Conservation (phyloP, 1,140 invertebrate species). For the Steinernema feltiae region DNA sequence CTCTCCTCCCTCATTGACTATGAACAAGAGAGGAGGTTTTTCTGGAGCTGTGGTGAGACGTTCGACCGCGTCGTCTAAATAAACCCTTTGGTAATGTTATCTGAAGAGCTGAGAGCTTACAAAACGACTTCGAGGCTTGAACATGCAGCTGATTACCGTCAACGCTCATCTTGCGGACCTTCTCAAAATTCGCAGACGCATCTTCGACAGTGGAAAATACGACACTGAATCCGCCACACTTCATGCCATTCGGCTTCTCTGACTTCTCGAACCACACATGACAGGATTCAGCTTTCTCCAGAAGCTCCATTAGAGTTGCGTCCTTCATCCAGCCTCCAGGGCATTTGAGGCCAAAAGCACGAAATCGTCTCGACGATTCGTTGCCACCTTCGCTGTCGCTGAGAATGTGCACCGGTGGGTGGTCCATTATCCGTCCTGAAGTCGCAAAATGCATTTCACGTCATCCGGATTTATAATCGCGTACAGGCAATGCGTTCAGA, state of each 20-base stretch:
- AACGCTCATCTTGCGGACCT: neutral
- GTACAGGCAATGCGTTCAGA: too few species aligned
- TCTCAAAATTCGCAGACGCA: neutral
- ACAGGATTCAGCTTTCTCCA: neutral
- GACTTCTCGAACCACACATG: neutral
- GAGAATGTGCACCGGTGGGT: neutral
- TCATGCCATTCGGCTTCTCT: neutral
- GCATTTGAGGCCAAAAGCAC: neutral
- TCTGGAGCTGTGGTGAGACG: neutral
- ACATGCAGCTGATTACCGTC: neutral
- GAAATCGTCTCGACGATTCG: neutral
- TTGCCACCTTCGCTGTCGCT: slow-evolving; percentile 4
- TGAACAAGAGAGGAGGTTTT: neutral
- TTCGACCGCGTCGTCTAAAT: neutral
- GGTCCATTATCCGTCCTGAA: too few species aligned
- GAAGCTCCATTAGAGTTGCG: neutral
- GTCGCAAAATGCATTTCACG: too few species aligned
- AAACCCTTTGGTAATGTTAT: neutral
- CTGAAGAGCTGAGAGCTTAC: neutral
- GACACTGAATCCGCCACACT: neutral
- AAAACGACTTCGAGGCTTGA: neutral
- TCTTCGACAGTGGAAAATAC: neutral
- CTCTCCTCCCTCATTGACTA: neutral
- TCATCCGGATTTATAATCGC: too few species aligned
- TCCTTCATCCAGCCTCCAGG: neutral